These are phyloP conservation scores for Morone chrysops DNA, from an alignment of 2,113 vertebrate genomes.

Conservation along the genomic window DNA sequence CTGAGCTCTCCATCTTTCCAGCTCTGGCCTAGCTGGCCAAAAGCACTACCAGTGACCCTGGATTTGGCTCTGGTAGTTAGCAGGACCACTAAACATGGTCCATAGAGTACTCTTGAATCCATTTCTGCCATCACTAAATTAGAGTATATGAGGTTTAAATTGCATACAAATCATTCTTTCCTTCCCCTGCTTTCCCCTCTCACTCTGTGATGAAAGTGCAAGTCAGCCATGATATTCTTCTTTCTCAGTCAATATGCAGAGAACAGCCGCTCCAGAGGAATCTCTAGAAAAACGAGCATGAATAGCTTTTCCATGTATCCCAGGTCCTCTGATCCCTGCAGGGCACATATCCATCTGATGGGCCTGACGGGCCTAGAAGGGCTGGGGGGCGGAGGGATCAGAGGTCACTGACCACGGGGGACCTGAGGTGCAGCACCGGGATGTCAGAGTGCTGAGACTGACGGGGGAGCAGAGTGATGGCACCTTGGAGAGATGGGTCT, in stretches of 20 bases:
- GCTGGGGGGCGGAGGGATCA: slow-evolving; percentile 18
- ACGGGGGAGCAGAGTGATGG: slow-evolving; percentile 71
- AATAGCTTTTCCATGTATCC: slow-evolving; percentile 67
- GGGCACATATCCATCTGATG: slow-evolving; percentile 66
- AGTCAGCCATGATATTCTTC: slow-evolving; percentile 60
- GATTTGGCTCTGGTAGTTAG: slow-evolving; percentile 48
- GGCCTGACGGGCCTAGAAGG: slow-evolving; percentile 47
- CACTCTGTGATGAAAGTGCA: slow-evolving; percentile 53
- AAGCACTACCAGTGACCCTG: slow-evolving; percentile 56
- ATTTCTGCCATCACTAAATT: slow-evolving; percentile 66
- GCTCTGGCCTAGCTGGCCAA: slow-evolving; percentile 42
- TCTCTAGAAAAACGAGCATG: slow-evolving; percentile 51
- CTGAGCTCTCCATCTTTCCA: slow-evolving; percentile 53
- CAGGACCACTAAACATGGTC: slow-evolving; percentile 59
- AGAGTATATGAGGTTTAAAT: slow-evolving; percentile 61
- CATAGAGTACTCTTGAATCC: slow-evolving; percentile 52
- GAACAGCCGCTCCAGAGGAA: slow-evolving; percentile 33
- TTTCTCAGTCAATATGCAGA: slow-evolving; percentile 31
- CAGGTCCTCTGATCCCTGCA: slow-evolving; percentile 70
- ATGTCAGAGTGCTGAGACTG: slow-evolving; percentile 67
- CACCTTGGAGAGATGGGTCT: slow-evolving; percentile 71
- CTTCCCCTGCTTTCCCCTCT: slow-evolving; percentile 32
- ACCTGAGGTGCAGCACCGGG: slow-evolving; percentile 54
- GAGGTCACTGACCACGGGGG: slow-evolving; percentile 65
- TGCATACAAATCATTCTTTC: slow-evolving; percentile 64